Conservation (phyloP, 2,888 invertebrate species). For the Smittia sp. region DNA sequence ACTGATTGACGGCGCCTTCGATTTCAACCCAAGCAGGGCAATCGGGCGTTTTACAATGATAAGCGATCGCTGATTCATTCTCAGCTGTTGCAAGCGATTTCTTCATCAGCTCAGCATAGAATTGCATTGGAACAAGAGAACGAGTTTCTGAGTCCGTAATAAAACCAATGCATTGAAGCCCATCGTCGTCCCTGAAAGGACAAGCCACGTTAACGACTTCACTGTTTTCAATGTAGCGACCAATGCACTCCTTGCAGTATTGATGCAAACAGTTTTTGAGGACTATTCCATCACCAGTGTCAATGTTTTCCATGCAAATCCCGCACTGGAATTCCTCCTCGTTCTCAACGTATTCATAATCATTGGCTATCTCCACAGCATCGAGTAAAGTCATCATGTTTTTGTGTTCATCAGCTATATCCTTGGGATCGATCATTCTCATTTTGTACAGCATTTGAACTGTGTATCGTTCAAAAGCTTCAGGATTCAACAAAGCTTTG, state of each 20-base stretch:
- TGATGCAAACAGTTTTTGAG: not conserved
- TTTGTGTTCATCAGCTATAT: too few relatives aligned
- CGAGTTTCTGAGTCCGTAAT: not conserved
- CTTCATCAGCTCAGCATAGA: not conserved
- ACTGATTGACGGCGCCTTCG: not conserved
- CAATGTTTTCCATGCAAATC: not conserved
- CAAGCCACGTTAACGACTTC: not conserved
- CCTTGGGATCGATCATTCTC: too few relatives aligned
- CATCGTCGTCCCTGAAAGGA: not conserved
- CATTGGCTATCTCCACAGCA: not conserved
- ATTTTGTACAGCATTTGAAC: not conserved
- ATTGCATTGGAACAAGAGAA: not conserved
- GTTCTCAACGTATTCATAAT: slow-evolving; percentile 2
- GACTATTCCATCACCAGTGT: not conserved
- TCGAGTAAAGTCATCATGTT: too few relatives aligned
- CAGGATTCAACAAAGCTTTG: not conserved
- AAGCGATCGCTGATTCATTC: not conserved
- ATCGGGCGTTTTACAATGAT: slow-evolving; percentile 6
- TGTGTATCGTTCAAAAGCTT: not conserved
- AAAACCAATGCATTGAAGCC: not conserved
- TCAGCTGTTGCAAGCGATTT: not conserved
- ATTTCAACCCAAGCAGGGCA: not conserved
- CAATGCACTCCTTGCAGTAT: not conserved
- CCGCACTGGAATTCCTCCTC: not conserved
- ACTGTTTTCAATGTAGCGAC: not conserved